Percentiles rank a stretch among this genome's conserved stretches.
phyloP scores from a whole-genome alignment of 2,888 invertebrate species.

The Cheilosia variabilis region DNA sequence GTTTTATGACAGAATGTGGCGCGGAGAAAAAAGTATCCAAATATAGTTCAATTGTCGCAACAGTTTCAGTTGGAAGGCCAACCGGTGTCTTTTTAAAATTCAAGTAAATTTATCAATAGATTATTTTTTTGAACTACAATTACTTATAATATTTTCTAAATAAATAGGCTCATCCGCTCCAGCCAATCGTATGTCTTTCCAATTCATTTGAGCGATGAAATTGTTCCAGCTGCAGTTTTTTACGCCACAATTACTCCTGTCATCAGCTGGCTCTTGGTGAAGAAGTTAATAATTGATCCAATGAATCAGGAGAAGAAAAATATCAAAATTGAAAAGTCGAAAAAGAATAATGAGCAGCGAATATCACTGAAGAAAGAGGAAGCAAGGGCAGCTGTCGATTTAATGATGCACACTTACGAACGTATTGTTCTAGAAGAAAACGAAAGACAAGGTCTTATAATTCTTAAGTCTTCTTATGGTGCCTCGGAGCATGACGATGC shows the following conservation, averaged over 20 bases:
- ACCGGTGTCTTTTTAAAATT: conserved; percentile 95
- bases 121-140: background rate
- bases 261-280: conserved; percentile 91
- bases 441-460: conserved; percentile 92
- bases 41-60: conserved; percentile 93
- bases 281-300: conserved; percentile 93
- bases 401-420: conserved; percentile 96
- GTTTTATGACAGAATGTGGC: conserved; percentile 94
- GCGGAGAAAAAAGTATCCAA: conserved; percentile 96
- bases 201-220: conserved; percentile 94
- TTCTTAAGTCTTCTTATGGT: conserved; percentile 93
- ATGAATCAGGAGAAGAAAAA: conserved; percentile 91
- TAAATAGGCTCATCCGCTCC: conserved; percentile 90
- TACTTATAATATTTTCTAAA: background rate
- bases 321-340: conserved; percentile 91
- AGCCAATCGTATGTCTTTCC: conserved; percentile 95
- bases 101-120: conserved; percentile 85
- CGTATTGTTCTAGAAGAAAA: conserved; percentile 93
- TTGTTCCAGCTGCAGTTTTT: conserved; percentile 94
- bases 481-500: conserved; percentile 84
- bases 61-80: conserved; percentile 93
- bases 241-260: conserved; percentile 96
- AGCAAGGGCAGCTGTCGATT: conserved; percentile 92
- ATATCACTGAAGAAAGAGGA: conserved; percentile 92
- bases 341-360: conserved; percentile 89